These are phyloP conservation scores for Ischnura elegans DNA, from an alignment of 2,888 invertebrate species.

Conservation along the genomic window DNA sequence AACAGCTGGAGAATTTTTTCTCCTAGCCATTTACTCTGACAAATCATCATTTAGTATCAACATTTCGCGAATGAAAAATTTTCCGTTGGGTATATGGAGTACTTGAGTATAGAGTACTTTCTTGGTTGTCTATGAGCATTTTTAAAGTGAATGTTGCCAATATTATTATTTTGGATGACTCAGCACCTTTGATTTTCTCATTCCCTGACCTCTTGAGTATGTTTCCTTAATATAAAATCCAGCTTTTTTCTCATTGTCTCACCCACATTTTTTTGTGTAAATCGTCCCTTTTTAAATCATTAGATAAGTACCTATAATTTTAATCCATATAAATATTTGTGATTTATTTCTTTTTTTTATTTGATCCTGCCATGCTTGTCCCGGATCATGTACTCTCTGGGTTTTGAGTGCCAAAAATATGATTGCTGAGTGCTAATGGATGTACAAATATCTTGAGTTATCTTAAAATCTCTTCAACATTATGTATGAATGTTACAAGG, in stretches of 20 bases:
- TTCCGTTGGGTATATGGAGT: no score
- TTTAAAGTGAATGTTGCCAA: background rate
- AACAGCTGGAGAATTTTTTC: background rate
- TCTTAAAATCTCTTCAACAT: background rate
- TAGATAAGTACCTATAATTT: background rate
- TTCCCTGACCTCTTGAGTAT: background rate
- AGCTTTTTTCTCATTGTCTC: background rate
- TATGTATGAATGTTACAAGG: background rate
- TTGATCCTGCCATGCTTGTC: background rate
- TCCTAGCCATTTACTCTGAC: background rate
- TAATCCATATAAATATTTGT: background rate
- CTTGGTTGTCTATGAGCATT: background rate
- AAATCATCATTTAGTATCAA: background rate
- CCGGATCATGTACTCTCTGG: conserved; percentile 7
- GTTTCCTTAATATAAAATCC: background rate
- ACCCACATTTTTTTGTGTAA: background rate
- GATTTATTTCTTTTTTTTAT: background rate
- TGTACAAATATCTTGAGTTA: conserved; percentile 13
- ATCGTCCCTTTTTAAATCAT: background rate
- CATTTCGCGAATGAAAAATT: background rate
- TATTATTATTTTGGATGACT: background rate
- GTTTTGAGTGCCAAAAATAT: conserved; percentile 30
- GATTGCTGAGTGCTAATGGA: conserved; percentile 25
- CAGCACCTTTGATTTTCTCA: background rate
- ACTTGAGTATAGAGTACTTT: background rate